Percentiles rank a stretch among this genome's conserved stretches.
Evolutionary conservation across 1,140 invertebrate genomes (phyloP).

Genomic region (Drosophila nannoptera): DNA sequence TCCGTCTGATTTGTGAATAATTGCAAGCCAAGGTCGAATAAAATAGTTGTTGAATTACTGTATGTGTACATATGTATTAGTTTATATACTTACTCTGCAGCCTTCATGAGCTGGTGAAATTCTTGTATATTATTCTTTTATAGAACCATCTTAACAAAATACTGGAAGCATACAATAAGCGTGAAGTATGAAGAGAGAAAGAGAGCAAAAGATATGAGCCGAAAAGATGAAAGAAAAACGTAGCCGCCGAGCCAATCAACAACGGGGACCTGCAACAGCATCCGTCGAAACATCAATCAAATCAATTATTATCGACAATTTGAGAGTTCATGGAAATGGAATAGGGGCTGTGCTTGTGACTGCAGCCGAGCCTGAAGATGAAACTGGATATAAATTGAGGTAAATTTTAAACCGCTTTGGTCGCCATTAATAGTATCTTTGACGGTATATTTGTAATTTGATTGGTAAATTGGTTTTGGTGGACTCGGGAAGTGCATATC

Average conservation of each 20-base stretch:
- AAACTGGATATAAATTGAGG: neutral
- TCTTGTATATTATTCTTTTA: too few relatives aligned
- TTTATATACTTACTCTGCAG: too few relatives aligned
- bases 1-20: slow-evolving; percentile 69
- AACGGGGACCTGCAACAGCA: slow-evolving; percentile 41
- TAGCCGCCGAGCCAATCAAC: slow-evolving; percentile 56
- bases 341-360: slow-evolving; percentile 7
- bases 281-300: slow-evolving; percentile 77
- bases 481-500: slow-evolving; percentile 61
- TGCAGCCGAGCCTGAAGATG: slow-evolving; percentile 18
- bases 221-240: slow-evolving; percentile 13
- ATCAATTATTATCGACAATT: slow-evolving; percentile 78
- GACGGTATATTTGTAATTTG: slow-evolving; percentile 75
- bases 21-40: slow-evolving; percentile 11
- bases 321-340: slow-evolving; percentile 71
- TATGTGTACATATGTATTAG: too few relatives aligned
- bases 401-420: slow-evolving; percentile 37
- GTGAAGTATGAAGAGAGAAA: slow-evolving; percentile 5
- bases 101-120: too few relatives aligned
- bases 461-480: slow-evolving; percentile 73
- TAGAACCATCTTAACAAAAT: too few relatives aligned
- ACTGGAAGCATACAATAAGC: neutral
- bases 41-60: neutral
- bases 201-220: neutral
- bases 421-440: slow-evolving; percentile 75